Conservation (phyloP, 2,888 invertebrate species). For the Agrochola litura region DNA sequence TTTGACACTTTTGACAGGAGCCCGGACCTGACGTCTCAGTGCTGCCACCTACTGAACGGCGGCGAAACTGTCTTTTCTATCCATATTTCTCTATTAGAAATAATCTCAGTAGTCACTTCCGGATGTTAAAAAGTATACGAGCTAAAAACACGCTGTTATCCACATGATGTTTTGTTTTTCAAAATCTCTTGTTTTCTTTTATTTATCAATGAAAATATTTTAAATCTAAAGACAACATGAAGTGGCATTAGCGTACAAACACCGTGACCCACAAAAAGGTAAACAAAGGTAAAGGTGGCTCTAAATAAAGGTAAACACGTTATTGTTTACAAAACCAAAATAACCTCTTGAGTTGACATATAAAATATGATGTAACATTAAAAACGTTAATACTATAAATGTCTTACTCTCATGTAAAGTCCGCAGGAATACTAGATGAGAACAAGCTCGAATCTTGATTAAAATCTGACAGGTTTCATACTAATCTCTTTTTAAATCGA, state of each 20-base stretch:
- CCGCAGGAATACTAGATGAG: not conserved
- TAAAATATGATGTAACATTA: constrained; percentile 30
- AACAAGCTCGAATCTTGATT: constrained; percentile 4
- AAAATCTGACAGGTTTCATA: not conserved
- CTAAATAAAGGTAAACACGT: constrained; percentile 31
- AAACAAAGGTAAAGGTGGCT: constrained; percentile 32
- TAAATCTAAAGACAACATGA: constrained; percentile 2
- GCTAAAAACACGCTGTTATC: not conserved
- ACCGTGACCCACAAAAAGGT: constrained; percentile 41
- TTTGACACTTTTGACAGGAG: too few species aligned
- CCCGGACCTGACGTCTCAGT: too few species aligned
- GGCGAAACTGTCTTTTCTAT: not conserved
- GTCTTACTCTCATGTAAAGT: not conserved
- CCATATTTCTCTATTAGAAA: not conserved
- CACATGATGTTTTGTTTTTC: not conserved
- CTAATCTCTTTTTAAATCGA: constrained; percentile 1
- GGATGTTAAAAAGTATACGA: not conserved
- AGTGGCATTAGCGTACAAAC: constrained; percentile 25
- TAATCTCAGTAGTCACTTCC: not conserved
- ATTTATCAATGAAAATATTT: constrained; percentile 21
- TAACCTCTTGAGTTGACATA: constrained; percentile 35
- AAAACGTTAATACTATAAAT: constrained; percentile 2
- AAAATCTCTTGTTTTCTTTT: not conserved
- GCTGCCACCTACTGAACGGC: too few species aligned
- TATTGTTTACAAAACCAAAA: constrained; percentile 40